Evolutionary conservation across 2,113 vertebrate genomes (phyloP), one percentile per base, ranked within the genome.

Genomic region (Silurus asotus): DNA sequence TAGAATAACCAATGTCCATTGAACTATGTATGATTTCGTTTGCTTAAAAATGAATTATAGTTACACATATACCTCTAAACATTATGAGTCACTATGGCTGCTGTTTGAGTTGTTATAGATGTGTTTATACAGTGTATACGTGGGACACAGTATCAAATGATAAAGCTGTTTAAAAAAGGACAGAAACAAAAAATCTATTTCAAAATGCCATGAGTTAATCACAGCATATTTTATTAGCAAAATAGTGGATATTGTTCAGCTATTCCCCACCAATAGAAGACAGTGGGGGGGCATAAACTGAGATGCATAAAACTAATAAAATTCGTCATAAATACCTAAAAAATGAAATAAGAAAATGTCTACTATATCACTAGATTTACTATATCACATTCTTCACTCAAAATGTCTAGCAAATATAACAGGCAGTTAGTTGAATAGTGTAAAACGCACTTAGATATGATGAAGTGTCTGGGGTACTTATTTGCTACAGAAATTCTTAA

Each of bases 191-290:
- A 13, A 20, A 78, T 78, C 25, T 49, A 86, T 92, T 86, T 93
- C 87, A 92, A 89, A 87, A 88, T 92, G 91, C 93, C 55, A 85
- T 90, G 82, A 92, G 90, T 92, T 90, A 79, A 93, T 90, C 93
- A 92, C 3, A 89, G 90, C 93, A 94, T 88, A 82, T 94, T 94
- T 95, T 94, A 95, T 94, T 94, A 94, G 92, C 93, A 94, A 94
- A 94, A 94, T 88, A 91, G 93, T 93, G 91, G 90, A 93, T 90
- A 94, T 93, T 94, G 93, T 92, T 94, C 90, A 89, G 90, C 91
- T 91, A 88, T 92, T 92, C 92, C 91, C 92, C 91, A 92, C 90
- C 90, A 91, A 93, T 92, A 89, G 92, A 93, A 88, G 83, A 89
- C 87, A 23, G 51, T 56, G 86, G 90, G 90, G 86, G 87, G 37